A percentile compares a stretch with the other conserved stretches of the same genome.
phyloP scores from a whole-genome alignment of 2,797 vertebrate species.

The Chrysocyon brachyurus region DNA sequence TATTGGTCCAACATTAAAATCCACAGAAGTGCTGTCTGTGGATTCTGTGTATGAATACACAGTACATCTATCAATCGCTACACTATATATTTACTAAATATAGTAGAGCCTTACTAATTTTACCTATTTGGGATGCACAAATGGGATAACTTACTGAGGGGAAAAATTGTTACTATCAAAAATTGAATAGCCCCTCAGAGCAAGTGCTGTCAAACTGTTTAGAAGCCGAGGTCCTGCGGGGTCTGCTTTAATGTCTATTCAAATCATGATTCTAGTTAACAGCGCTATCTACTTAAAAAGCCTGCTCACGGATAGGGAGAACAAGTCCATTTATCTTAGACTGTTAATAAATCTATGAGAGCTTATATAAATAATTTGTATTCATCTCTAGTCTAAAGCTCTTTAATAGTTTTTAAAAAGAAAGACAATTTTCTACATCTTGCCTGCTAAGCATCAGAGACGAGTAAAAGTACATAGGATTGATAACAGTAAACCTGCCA shows the following conservation, averaged over 20 bases:
- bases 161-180: conserved; percentile 37
- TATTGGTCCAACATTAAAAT: conserved; percentile 41
- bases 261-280: conserved; percentile 2
- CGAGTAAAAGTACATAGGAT: not conserved
- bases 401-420: not conserved
- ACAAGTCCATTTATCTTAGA: not conserved
- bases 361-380: not conserved
- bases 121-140: not conserved
- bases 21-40: not conserved
- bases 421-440: not conserved
- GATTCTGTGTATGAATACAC: not conserved
- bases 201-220: not conserved
- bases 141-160: not conserved
- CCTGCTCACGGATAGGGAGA: not conserved
- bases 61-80: not conserved
- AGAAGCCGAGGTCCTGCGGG: not conserved
- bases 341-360: not conserved
- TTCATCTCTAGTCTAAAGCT: not conserved
- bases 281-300: not conserved
- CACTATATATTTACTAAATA: not conserved
- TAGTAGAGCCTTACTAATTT: conserved; percentile 30
- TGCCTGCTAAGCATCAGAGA: not conserved
- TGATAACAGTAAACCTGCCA: not conserved
- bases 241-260: not conserved
- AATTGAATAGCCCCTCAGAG: not conserved